Percentiles rank a stretch among this genome's conserved stretches.
Conservation (phyloP, 1,140 invertebrate genomes). For the Drosophila mauritiana region DNA sequence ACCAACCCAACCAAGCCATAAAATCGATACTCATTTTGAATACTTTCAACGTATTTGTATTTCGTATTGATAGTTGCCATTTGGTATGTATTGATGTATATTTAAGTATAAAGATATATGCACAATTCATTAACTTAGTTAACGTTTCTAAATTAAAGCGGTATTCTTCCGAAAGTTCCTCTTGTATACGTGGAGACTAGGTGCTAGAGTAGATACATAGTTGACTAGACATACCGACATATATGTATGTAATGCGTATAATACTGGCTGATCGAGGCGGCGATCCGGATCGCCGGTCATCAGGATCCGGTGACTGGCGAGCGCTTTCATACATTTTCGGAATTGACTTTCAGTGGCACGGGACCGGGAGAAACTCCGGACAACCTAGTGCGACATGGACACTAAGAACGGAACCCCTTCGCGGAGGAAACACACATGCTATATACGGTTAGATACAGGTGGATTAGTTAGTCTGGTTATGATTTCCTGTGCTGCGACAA, state of each 20-base stretch:
- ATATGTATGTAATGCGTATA: constrained; percentile 31
- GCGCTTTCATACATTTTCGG: constrained; percentile 84
- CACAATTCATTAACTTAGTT: constrained; percentile 65
- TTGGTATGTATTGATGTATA: constrained; percentile 40
- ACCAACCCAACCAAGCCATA: background rate
- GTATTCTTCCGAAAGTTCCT: constrained; percentile 30
- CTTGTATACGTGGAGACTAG: constrained; percentile 48
- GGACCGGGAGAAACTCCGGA: background rate
- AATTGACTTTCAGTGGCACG: constrained; percentile 59
- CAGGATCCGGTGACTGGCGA: constrained; percentile 32
- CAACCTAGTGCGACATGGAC: constrained; percentile 29
- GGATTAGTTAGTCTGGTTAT: constrained; percentile 40
- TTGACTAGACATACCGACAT: constrained; percentile 31
- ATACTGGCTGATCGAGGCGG: constrained; percentile 36
- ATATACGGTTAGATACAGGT: constrained; percentile 61
- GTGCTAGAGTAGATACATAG: constrained; percentile 34
- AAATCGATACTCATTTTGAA: background rate
- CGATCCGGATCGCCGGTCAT: background rate
- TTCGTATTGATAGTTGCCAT: constrained; percentile 49
- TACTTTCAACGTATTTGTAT: constrained; percentile 46
- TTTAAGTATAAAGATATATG: constrained; percentile 51
- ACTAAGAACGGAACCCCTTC: constrained; percentile 40
- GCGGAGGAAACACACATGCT: constrained; percentile 41
- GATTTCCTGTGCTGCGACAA: constrained; percentile 9
- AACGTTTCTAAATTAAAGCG: constrained; percentile 50